Percentiles rank a stretch among this genome's conserved stretches.
Evolutionary conservation across 2,113 vertebrate species (phyloP).

Genomic region (Pseudorectes ferrugineus): DNA sequence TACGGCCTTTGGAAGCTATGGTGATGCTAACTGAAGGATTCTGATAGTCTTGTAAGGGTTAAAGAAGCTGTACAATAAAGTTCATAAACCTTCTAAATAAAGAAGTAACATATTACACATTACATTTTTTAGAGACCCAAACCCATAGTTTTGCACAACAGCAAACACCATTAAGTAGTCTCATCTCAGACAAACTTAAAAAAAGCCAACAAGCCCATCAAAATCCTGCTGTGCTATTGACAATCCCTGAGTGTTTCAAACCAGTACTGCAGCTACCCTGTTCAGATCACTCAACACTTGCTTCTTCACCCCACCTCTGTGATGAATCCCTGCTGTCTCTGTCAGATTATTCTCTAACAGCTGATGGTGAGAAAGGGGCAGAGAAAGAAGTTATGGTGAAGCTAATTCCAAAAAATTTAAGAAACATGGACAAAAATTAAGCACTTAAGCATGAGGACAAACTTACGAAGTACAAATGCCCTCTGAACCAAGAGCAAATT

Average conservation of each 20-base stretch:
- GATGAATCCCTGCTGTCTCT: neutral
- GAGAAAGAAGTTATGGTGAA: neutral
- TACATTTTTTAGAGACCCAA: neutral
- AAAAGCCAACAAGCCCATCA: neutral
- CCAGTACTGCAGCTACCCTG: neutral
- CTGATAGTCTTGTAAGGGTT: neutral
- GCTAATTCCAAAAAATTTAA: neutral
- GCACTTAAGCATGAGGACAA: neutral
- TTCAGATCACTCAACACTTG: neutral
- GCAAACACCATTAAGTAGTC: neutral
- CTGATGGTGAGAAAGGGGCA: neutral
- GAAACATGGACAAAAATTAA: neutral
- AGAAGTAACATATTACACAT: neutral
- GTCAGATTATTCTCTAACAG: neutral
- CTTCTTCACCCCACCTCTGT: neutral
- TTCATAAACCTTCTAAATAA: neutral
- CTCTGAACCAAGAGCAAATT: neutral
- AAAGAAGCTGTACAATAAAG: neutral
- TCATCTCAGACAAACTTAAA: neutral
- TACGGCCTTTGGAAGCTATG: neutral
- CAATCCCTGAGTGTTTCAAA: neutral
- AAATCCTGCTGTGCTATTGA: neutral
- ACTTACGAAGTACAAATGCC: fast-evolving
- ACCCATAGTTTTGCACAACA: neutral
- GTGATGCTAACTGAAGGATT: neutral